Conservation (phyloP, 2,888 invertebrate genomes). For the Taenaris catops region DNA sequence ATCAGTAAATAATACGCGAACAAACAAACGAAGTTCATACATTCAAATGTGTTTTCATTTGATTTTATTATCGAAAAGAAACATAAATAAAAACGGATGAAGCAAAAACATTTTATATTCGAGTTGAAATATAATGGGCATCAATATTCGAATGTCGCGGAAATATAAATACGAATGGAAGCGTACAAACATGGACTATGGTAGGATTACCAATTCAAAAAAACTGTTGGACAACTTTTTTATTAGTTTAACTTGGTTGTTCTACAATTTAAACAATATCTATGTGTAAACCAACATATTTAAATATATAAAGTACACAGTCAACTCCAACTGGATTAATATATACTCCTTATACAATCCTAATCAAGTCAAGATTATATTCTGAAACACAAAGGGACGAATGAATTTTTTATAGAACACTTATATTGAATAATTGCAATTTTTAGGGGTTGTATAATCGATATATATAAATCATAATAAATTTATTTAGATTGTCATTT, state of each 20-base stretch:
- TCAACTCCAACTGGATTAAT: no score
- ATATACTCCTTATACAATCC: no score
- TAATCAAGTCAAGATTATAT: no score
- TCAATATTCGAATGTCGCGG: constrained; percentile 25
- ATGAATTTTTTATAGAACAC: no score
- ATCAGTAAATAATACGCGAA: constrained; percentile 1
- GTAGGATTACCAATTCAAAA: neutral
- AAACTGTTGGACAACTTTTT: neutral
- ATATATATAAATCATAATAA: no score
- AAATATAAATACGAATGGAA: constrained; percentile 21
- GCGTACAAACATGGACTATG: constrained; percentile 9
- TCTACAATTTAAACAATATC: no score
- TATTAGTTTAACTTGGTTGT: neutral
- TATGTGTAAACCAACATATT: no score
- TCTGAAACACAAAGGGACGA: no score
- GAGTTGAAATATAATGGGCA: constrained; percentile 22
- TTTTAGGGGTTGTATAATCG: no score
- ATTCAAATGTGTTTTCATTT: constrained; percentile 15
- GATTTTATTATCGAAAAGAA: constrained; percentile 17
- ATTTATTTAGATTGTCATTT: no score
- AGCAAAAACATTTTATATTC: constrained; percentile 14
- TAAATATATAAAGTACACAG: no score
- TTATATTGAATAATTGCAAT: no score
- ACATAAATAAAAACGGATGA: constrained; percentile 11
- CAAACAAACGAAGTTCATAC: constrained; percentile 11